These are phyloP conservation scores for Elephas maximus DNA, from an alignment of 2,113 vertebrate genomes.

Conservation along the genomic window DNA sequence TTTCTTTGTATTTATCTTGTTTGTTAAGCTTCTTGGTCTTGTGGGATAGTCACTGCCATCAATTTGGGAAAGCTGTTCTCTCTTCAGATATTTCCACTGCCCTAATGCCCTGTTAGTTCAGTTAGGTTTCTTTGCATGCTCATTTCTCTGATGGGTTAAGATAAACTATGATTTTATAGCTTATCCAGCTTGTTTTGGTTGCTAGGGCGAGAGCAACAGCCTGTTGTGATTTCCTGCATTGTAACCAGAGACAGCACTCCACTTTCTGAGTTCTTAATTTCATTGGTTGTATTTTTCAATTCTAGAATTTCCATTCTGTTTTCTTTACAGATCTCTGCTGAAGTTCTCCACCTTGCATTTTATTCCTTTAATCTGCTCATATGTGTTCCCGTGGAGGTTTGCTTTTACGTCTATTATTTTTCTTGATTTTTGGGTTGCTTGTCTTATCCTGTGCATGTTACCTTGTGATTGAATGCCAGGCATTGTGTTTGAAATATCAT, in stretches of 20 bases:
- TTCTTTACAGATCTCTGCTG: background rate
- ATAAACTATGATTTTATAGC: background rate
- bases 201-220: background rate
- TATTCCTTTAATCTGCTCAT: background rate
- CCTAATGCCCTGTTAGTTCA: background rate
- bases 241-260: background rate
- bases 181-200: background rate
- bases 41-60: background rate
- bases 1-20: slow-evolving; percentile 47
- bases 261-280: background rate
- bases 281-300: background rate
- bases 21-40: slow-evolving; percentile 30
- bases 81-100: slow-evolving; percentile 28
- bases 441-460: slow-evolving; percentile 39
- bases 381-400: background rate
- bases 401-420: slow-evolving; percentile 1
- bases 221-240: background rate
- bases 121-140: background rate
- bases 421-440: background rate
- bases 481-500: background rate
- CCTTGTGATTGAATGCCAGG: background rate
- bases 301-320: background rate
- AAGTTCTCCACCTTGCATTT: slow-evolving; percentile 10
- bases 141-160: slow-evolving; percentile 19
- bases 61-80: slow-evolving; percentile 28